Evolutionary conservation across 2,113 vertebrate genomes (phyloP).

Genomic region (Azemiops feae): DNA sequence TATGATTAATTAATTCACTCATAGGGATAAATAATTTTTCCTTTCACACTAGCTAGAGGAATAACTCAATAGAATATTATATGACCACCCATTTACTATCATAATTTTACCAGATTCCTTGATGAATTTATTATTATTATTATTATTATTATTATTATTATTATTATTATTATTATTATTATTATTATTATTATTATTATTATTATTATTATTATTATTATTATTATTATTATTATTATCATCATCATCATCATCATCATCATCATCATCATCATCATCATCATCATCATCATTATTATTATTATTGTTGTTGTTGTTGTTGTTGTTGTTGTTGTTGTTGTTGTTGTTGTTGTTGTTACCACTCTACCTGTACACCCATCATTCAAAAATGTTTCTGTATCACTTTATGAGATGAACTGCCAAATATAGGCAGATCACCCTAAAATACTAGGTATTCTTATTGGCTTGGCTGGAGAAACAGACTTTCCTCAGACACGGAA

Average conservation of each 20-base stretch:
- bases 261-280: too few relatives aligned
- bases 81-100: not conserved
- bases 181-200: too few relatives aligned
- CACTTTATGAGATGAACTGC: not conserved
- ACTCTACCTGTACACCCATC: not conserved
- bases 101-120: not conserved
- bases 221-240: too few relatives aligned
- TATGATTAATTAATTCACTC: too few relatives aligned
- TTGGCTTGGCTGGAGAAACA: not conserved
- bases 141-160: too few relatives aligned
- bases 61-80: not conserved
- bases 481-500: not conserved
- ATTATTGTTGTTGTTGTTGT: too few relatives aligned
- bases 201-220: too few relatives aligned
- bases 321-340: too few relatives aligned
- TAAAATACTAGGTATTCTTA: not conserved
- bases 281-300: too few relatives aligned
- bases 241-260: too few relatives aligned
- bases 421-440: not conserved
- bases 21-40: too few relatives aligned
- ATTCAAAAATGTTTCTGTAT: not conserved
- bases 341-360: not conserved
- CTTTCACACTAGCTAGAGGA: not conserved
- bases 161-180: too few relatives aligned
- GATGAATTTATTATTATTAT: not conserved